Conservation (phyloP, 2,797 vertebrate species). For the Chiroxiphia lanceolata region DNA sequence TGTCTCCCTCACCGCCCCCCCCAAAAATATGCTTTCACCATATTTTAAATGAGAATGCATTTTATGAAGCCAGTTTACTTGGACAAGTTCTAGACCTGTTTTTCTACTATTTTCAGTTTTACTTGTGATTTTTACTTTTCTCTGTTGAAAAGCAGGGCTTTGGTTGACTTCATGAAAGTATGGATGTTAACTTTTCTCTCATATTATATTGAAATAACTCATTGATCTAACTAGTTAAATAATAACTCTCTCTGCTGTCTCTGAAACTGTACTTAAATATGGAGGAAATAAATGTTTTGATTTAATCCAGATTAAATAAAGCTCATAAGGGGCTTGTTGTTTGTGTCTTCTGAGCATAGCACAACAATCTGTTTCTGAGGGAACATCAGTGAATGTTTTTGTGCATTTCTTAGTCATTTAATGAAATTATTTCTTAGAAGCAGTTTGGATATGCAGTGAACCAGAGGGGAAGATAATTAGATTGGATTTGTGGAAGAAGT, state of each 20-base stretch:
- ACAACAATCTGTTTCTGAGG: neutral
- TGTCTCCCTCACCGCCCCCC: rapidly evolving
- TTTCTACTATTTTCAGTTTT: neutral
- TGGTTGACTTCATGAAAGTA: neutral
- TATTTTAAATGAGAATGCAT: neutral
- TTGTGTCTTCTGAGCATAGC: neutral
- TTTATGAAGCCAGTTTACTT: neutral
- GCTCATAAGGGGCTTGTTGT: neutral
- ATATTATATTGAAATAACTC: neutral
- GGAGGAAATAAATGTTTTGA: neutral
- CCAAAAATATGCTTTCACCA: neutral
- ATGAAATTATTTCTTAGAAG: neutral
- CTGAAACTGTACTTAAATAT: neutral
- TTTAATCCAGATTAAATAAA: neutral
- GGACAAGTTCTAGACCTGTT: neutral
- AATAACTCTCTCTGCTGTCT: neutral
- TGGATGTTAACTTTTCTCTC: neutral
- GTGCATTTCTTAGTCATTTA: neutral
- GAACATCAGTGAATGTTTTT: neutral
- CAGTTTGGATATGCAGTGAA: neutral
- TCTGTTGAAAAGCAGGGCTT: neutral
- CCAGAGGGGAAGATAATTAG: neutral
- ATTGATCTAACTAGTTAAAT: neutral
- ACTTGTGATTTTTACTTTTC: neutral
- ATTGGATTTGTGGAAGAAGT: neutral